phyloP scores from a whole-genome alignment of 2,888 invertebrate genomes.

The Periphyllus acericola region DNA sequence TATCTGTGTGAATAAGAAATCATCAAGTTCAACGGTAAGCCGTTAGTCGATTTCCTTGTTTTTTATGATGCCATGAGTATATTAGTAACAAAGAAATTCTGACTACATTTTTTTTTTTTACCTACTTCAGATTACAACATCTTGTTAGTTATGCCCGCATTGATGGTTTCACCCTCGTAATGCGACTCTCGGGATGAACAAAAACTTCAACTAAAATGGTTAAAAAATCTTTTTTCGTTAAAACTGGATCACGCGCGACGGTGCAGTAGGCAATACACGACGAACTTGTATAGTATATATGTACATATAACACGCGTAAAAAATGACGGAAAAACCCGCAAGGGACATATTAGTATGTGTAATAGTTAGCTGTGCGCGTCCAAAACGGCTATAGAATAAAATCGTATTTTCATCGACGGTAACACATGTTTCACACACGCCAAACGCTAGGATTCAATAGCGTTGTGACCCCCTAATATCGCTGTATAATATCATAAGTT shows the following conservation, averaged over 20 bases:
- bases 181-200: not conserved
- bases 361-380: not conserved
- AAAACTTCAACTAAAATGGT: not conserved
- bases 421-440: not conserved
- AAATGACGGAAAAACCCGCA: not conserved
- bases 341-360: not conserved
- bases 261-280: not conserved
- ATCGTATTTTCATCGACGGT: not conserved
- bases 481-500: not conserved
- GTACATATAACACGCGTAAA: not conserved
- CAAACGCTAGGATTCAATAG: not conserved
- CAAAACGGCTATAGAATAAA: not conserved
- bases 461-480: not conserved
- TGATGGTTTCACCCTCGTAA: not conserved
- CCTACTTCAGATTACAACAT: too few species aligned
- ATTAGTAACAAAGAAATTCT: too few species aligned
- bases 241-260: not conserved
- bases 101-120: too few species aligned
- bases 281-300: not conserved
- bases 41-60: too few species aligned
- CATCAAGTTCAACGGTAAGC: too few species aligned
- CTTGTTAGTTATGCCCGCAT: too few species aligned
- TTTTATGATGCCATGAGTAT: too few species aligned
- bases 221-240: not conserved
- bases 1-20: too few species aligned